phyloP scores from a whole-genome alignment of 2,113 vertebrate species.

The Passer montanus region DNA sequence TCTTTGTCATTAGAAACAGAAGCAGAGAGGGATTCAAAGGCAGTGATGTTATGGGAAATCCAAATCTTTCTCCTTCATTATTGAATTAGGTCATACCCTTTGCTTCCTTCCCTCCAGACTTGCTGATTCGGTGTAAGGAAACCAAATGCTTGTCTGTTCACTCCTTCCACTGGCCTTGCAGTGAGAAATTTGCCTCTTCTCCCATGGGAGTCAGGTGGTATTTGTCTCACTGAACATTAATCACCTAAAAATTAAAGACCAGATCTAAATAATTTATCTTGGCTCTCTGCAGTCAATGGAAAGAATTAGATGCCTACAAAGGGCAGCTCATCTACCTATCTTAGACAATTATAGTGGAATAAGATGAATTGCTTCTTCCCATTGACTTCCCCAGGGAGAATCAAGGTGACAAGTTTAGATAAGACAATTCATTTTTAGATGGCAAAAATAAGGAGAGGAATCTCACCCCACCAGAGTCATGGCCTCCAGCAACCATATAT shows the following conservation, averaged over 20 bases:
- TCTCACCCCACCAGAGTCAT: constrained; percentile 21
- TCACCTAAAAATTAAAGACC: constrained; percentile 27
- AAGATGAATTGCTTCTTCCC: constrained; percentile 50
- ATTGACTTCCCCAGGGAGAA: not conserved
- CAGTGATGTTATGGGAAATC: not conserved
- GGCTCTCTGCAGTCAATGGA: not conserved
- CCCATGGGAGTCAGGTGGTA: not conserved
- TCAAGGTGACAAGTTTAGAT: constrained; percentile 44
- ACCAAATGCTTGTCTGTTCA: not conserved
- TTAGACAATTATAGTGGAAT: not conserved
- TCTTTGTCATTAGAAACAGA: not conserved
- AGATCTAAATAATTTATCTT: constrained; percentile 39
- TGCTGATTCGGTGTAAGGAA: not conserved
- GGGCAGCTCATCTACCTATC: not conserved
- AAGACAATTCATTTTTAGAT: constrained; percentile 27
- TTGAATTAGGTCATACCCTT: not conserved
- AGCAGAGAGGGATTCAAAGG: not conserved
- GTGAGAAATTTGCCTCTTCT: not conserved
- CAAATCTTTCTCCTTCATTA: not conserved
- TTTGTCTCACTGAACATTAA: constrained; percentile 22
- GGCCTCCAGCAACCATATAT: constrained; percentile 23
- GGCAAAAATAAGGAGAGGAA: constrained; percentile 32
- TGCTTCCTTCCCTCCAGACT: not conserved
- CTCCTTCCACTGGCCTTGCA: not conserved
- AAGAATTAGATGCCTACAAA: constrained; percentile 9